Evolutionary conservation across 1,140 invertebrate genomes (phyloP).

Genomic region (Battus philenor): DNA sequence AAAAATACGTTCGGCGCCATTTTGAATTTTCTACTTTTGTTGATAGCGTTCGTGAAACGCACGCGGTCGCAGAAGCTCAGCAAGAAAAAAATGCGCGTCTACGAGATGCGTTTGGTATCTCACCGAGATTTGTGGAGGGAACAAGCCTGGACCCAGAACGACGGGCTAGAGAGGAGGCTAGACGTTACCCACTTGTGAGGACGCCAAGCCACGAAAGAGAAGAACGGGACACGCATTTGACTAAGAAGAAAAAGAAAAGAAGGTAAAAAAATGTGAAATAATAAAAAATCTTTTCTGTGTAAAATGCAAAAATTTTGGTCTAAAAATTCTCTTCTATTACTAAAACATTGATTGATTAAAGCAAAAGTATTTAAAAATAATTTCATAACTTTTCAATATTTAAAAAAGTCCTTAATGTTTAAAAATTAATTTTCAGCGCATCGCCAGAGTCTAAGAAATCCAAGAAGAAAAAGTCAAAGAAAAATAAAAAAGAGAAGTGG

Average conservation of each 20-base stretch:
- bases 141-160: constrained; percentile 93
- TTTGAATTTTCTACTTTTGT: constrained; percentile 20
- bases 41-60: constrained; percentile 92
- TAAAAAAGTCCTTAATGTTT: too few relatives aligned
- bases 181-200: constrained; percentile 79
- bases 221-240: constrained; percentile 43
- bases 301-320: too few relatives aligned
- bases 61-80: constrained; percentile 97
- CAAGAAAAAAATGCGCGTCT: constrained; percentile 95
- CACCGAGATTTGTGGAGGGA: constrained; percentile 95
- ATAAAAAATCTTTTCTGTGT: too few relatives aligned
- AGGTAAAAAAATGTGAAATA: constrained; percentile 31
- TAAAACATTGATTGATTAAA: too few relatives aligned
- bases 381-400: too few relatives aligned
- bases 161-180: constrained; percentile 77
- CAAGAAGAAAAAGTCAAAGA: constrained; percentile 83
- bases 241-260: constrained; percentile 76
- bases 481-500: constrained; percentile 83
- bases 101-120: constrained; percentile 96
- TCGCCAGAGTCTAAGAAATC: constrained; percentile 80
- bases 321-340: too few relatives aligned
- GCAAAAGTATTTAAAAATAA: too few relatives aligned
- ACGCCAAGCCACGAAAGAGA: constrained; percentile 76
- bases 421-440: constrained; percentile 76
- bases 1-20: constrained; percentile 18